Evolutionary conservation across 1,140 invertebrate genomes (phyloP), one percentile per base, ranked within the genome.

Genomic region (Diuraphis noxia): DNA sequence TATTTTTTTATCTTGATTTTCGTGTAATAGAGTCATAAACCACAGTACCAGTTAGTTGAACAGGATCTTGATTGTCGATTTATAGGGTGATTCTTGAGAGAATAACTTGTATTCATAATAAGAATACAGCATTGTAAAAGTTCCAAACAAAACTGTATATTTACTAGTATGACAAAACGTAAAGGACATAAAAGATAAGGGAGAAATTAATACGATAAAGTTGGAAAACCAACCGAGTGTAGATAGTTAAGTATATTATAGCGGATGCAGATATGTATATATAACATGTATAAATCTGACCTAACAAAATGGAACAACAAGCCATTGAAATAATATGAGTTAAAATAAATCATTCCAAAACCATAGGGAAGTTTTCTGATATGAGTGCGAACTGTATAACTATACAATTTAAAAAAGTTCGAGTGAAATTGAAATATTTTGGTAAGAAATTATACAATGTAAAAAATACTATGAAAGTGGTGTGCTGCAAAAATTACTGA

Each of bases 151-250:
- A 87, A 87, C 56, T 46, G n/a, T 86, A n/a, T 49, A 36, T 46
- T 38, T 25, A 52, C 46, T 56, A 56, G 25, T 56, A 87, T 87
- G 85, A 56, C 85, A 38, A 56, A 87, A 52, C 49, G 36, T 56
- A 34, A 85, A 7, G 38, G 36, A 40, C 8, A 63, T 41, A 40
- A 56, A 36, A 89, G 63, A 89, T 77, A 89, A 89, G 87, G 25
- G n/a, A 23, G 38, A 77, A 89, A 89, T 72, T 89, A 89, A 77
- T 89, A 63, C n/a, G 56, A n/a, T 77, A 36, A 72, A 88, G 52
- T 88, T 88, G 30, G 87, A 40, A 25, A 88, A 72, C 52, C 25
- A 41, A 72, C 52, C 56, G 13, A 72, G 46, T 87, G 87, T 36
- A 72, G n/a, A 72, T 88, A 63, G 52, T 72, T 88, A 63, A 88